Evolutionary conservation across 2,888 invertebrate genomes (phyloP).

Genomic region (Rhagonycha fulva): DNA sequence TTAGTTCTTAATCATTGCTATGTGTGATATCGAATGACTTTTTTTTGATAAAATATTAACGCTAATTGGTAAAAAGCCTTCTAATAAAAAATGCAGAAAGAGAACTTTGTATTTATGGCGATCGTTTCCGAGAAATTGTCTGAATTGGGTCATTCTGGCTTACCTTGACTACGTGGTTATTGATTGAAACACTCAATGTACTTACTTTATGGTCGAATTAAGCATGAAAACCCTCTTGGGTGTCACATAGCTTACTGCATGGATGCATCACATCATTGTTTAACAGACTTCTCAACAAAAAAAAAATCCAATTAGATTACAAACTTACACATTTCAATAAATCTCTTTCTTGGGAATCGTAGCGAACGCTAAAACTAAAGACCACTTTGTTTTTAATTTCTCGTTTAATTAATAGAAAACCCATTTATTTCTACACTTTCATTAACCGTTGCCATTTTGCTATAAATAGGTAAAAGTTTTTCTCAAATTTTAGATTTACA

Average conservation of each 20-base stretch:
- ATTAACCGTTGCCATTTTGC: neutral
- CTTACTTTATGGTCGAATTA: conserved; percentile 29
- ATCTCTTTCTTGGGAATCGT: neutral
- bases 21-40: neutral
- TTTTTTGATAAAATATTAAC: conserved; percentile 20
- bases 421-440: neutral
- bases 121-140: conserved; percentile 24
- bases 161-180: conserved; percentile 28
- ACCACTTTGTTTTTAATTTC: neutral
- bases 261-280: conserved; percentile 18
- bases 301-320: neutral
- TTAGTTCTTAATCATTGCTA: neutral
- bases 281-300: conserved; percentile 11
- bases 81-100: conserved; percentile 24
- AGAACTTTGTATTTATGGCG: conserved; percentile 22
- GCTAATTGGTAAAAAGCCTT: conserved; percentile 19
- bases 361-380: neutral
- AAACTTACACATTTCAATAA: neutral
- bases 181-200: conserved; percentile 30
- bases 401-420: neutral
- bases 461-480: neutral
- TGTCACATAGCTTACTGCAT: conserved; percentile 16
- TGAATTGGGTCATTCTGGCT: conserved; percentile 28
- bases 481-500: neutral
- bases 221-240: conserved; percentile 21